Base-by-base conservation (phyloP, 2,888 invertebrate species). In the Cheilosia vulpina region DNA sequence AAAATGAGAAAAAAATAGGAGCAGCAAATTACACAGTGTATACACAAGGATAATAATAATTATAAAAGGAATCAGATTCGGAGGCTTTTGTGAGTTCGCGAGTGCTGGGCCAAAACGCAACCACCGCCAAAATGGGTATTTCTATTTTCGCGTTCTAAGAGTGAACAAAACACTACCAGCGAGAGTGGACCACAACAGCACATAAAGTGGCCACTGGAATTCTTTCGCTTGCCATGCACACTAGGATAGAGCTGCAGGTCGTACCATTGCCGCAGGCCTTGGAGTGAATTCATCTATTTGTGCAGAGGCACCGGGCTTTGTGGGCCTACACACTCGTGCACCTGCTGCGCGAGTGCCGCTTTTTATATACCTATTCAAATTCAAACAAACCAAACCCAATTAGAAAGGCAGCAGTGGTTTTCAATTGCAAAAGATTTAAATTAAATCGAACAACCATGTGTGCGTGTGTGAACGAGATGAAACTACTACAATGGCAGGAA, bases 11-110 rank as follows among this genome's bases (percentile, higher is more conserved):
- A 68, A 45, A 52, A 43, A 66, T 17, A 71, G 45, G 17, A 60
- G 24, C 66, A 77, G 52, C 76, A 81, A 81, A 85, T 85, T 81
- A 85, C 84, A 80, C 80, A 85, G 76, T 80, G 75, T 78, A 66
- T 72, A 76, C 62, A 76, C 76, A 85, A 76, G 81, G 69, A 79
- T 84, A 85, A 85, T 85, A 76, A 85, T 85, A 77, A 84, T 84
- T 84, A 84, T 79, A 73, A 85, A 81, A 81, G 72, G 85, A 81
- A 85, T 81, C 68, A 81, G 57, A 58, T 81, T 81, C 66, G 55
- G 62, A 3, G 31, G 31, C 60, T 80, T 76, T 57, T 80, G 53
- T 79, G 69, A 62, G 75, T 55, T 63, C 60, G 27, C 27, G 27
- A 27, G 27, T 6, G 53, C 60, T 55, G 53, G 41, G 38, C 77